Evolutionary conservation across 2,888 invertebrate genomes (phyloP), one percentile per base, ranked within the genome.

Genomic region (Notocelia uddmanniana): DNA sequence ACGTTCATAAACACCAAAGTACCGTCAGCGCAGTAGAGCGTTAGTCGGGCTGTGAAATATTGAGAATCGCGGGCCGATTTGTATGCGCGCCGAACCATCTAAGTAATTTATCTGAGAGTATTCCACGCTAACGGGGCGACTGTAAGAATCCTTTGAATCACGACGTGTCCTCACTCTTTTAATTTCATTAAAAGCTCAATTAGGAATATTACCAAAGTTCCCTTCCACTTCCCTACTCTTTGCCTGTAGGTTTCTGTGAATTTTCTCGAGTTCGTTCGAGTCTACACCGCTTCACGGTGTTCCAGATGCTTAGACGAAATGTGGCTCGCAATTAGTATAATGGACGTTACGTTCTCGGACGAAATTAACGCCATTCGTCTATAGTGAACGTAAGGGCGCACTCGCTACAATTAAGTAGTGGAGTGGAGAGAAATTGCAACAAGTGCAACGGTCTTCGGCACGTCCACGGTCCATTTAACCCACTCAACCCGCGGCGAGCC

Each of bases 111-210:
- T 92, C 87, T 90, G 81, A 90, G 86, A 90, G 90, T 90, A 89
- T 91, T 90, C 88, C 88, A 88, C 84, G 84, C 83, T 83, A 82
- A 86, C 85, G 85, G 86, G 87, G 79, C 76, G 80, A 77, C 79
- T 85, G 80, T 79, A 77, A 81, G 80, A 80, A 82, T 81, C 81
- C 83, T 85, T 85, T 83, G 83, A 86, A 86, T 86, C 83, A 82
- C 85, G 86, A 89, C 87, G 86, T 89, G 88, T 91, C 90, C 89
- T 88, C 84, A 87, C 87, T 89, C 85, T 88, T 91, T 90, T 89
- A 92, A 93, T 93, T 93, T 92, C 89, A 89, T 92, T 92, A 92
- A 92, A 90, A 92, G 91, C 90, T 91, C 91, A 92, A 92, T 93
- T 92, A 92, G 89, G 89, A 89, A 90, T 91, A 92, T 92, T 90